These are phyloP conservation scores for Platycercus adscitus DNA, from an alignment of 2,113 vertebrate genomes.

Conservation along the genomic window DNA sequence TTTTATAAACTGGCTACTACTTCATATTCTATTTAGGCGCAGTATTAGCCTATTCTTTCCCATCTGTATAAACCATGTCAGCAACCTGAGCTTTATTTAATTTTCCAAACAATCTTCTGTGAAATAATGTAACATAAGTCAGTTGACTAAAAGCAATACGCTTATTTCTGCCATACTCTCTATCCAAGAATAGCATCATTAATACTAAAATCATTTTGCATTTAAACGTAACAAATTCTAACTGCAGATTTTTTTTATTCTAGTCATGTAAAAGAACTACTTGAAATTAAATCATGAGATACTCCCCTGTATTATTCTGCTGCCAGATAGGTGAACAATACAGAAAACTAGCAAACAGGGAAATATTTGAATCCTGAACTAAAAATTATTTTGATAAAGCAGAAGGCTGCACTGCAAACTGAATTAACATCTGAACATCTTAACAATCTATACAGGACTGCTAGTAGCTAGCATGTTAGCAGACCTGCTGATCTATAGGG, in stretches of 20 bases:
- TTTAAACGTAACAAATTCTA: background rate
- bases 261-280: background rate
- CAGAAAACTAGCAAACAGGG: background rate
- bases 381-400: constrained; percentile 5
- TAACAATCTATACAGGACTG: background rate
- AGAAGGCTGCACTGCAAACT: background rate
- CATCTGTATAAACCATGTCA: background rate
- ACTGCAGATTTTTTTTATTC: background rate
- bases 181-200: background rate
- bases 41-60: background rate
- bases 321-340: background rate
- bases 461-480: background rate
- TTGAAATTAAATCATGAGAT: background rate
- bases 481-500: background rate
- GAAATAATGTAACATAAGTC: background rate
- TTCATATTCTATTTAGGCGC: background rate
- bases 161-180: background rate
- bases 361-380: background rate
- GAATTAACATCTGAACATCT: background rate
- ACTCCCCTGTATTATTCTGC: background rate
- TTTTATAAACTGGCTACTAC: background rate
- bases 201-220: background rate
- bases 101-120: constrained; percentile 6
- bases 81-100: background rate
- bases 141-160: background rate